These are phyloP conservation scores for Amblyraja radiata DNA, from an alignment of 2,797 vertebrate species.

Conservation along the genomic window DNA sequence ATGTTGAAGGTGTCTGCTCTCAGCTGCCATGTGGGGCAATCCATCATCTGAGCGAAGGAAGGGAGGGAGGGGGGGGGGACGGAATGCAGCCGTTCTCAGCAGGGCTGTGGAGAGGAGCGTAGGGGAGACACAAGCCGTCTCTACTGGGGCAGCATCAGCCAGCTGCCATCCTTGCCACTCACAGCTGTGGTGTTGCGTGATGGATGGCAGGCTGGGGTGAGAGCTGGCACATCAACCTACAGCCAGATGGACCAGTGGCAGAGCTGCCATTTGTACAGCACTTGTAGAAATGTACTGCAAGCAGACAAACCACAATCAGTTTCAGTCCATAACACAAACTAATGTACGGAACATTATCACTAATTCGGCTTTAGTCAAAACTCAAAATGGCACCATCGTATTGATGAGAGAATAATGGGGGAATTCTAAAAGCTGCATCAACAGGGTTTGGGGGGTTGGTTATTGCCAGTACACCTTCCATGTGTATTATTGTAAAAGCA, in stretches of 20 bases:
- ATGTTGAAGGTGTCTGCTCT: constrained; percentile 49
- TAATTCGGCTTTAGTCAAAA: constrained; percentile 76
- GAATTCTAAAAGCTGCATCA: constrained; percentile 58
- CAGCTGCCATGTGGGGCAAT: constrained; percentile 51
- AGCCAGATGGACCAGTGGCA: constrained; percentile 56
- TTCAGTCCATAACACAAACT: constrained; percentile 66
- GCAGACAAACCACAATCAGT: constrained; percentile 71
- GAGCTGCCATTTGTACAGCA: constrained; percentile 55
- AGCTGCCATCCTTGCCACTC: constrained; percentile 65
- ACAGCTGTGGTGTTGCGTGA: constrained; percentile 57
- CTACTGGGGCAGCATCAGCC: constrained; percentile 62
- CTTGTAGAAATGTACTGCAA: constrained; percentile 63
- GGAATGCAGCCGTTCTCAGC: constrained; percentile 63
- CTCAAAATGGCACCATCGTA: constrained; percentile 72
- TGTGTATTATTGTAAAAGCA: too few species aligned
- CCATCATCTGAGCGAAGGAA: constrained; percentile 58
- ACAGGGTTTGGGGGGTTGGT: not conserved
- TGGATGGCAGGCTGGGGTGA: constrained; percentile 57
- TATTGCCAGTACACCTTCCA: not conserved
- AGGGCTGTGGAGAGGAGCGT: constrained; percentile 56
- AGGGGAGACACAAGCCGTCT: constrained; percentile 55
- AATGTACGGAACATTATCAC: constrained; percentile 71
- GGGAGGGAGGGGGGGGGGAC: too few species aligned
- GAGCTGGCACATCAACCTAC: constrained; percentile 53
- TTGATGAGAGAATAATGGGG: constrained; percentile 65